phyloP scores from a whole-genome alignment of 53 echinoderm and acorn worm genomes.

The Patiria pectinifera region DNA sequence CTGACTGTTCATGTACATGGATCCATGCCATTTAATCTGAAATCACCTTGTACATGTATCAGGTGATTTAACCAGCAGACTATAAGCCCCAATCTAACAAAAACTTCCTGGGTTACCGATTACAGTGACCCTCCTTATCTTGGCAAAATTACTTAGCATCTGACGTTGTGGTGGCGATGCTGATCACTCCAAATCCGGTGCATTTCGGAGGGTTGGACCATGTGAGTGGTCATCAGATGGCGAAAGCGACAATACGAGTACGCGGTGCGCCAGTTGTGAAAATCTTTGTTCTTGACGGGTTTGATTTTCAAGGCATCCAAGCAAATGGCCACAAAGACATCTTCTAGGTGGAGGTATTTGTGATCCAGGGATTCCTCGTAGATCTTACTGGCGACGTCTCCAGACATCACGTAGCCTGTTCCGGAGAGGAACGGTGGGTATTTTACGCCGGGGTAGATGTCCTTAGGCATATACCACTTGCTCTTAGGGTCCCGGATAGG shows the following conservation, averaged over 20 bases:
- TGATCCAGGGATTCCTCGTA: conserved; percentile 78
- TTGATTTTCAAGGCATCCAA: conserved; percentile 75
- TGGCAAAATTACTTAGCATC: background rate
- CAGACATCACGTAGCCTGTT: conserved; percentile 92
- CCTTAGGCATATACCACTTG: conserved; percentile 97
- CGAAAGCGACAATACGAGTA: conserved; percentile 91
- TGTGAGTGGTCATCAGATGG: conserved; percentile 89
- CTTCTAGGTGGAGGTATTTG: conserved; percentile 88
- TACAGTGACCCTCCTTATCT: background rate
- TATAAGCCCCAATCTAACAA: too few relatives aligned
- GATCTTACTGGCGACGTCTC: conserved; percentile 72
- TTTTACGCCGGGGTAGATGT: conserved; percentile 77
- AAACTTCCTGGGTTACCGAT: too few relatives aligned
- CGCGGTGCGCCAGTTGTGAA: conserved; percentile 89
- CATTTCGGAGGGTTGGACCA: conserved; percentile 94
- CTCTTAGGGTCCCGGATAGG: conserved; percentile 96
- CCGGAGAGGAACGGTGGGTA: conserved; percentile 98
- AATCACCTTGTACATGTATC: too few relatives aligned
- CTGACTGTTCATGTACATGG: too few relatives aligned
- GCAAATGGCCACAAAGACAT: conserved; percentile 86
- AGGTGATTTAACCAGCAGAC: too few relatives aligned
- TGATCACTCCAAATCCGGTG: conserved; percentile 93
- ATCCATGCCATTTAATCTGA: too few relatives aligned
- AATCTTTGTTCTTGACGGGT: conserved; percentile 79
- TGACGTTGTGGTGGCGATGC: background rate